phyloP scores from a whole-genome alignment of 1,140 invertebrate species.

The Drosophila kurseongensis region DNA sequence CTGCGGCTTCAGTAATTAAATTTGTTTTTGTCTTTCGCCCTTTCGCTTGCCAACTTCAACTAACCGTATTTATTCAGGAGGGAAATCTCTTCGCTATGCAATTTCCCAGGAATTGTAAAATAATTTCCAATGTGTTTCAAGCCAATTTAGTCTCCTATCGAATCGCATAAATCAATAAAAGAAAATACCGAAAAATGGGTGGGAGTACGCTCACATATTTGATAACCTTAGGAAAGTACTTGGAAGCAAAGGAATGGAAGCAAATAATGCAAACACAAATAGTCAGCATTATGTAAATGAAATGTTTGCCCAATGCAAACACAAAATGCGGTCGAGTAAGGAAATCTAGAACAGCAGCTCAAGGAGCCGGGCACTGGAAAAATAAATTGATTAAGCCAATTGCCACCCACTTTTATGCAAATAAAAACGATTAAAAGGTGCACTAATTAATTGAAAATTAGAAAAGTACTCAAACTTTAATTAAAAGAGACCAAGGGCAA shows the following conservation, averaged over 20 bases:
- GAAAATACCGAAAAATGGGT: slow-evolving; percentile 20
- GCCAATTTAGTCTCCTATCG: slow-evolving; percentile 32
- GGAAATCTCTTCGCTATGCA: slow-evolving; percentile 1
- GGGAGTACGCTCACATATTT: slow-evolving; percentile 38
- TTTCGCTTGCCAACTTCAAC: slow-evolving; percentile 17
- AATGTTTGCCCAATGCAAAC: slow-evolving; percentile 74
- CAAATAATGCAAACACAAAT: slow-evolving; percentile 70
- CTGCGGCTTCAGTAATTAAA: slow-evolving; percentile 66
- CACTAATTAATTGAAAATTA: slow-evolving; percentile 2
- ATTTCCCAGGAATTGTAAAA: slow-evolving; percentile 19
- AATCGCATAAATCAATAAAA: slow-evolving; percentile 66
- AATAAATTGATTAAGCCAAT: slow-evolving; percentile 21
- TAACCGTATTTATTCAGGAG: background rate
- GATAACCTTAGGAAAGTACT: slow-evolving; percentile 29
- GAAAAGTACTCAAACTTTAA: too few species aligned
- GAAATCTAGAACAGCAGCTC: slow-evolving; percentile 45
- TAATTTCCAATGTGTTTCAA: slow-evolving; percentile 36
- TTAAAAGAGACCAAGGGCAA: too few species aligned
- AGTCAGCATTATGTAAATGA: slow-evolving; percentile 78
- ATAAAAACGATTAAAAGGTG: slow-evolving; percentile 2
- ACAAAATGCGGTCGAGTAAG: slow-evolving; percentile 55
- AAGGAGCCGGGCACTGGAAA: slow-evolving; percentile 24
- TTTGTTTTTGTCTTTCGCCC: slow-evolving; percentile 48
- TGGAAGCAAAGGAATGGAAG: slow-evolving; percentile 19
- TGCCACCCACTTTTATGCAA: slow-evolving; percentile 18